Percentiles rank a stretch among this genome's conserved stretches.
phyloP scores from a whole-genome alignment of 2,888 invertebrate species.

The Yponomeuta plumbellus region DNA sequence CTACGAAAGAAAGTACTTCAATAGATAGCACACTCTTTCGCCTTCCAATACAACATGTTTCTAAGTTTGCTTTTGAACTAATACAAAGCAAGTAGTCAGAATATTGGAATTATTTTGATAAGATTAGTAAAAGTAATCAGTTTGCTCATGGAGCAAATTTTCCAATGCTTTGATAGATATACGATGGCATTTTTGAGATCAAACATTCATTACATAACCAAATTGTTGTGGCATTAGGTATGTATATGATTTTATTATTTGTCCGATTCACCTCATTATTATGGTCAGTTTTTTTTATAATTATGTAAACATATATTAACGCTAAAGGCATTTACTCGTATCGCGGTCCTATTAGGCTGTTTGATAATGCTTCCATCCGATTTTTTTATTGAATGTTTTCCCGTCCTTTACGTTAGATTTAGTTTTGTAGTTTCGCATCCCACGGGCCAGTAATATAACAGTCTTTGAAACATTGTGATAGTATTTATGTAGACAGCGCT shows the following conservation, averaged over 20 bases:
- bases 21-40: slow-evolving; percentile 1
- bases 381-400: slow-evolving; percentile 44
- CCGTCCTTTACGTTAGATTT: slow-evolving; percentile 71
- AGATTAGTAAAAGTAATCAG: slow-evolving; percentile 25
- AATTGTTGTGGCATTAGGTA: slow-evolving; percentile 59
- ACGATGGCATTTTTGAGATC: slow-evolving; percentile 43
- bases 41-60: slow-evolving; percentile 25
- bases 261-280: slow-evolving; percentile 58
- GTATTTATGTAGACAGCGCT: slow-evolving; percentile 53
- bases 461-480: slow-evolving; percentile 75
- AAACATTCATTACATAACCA: slow-evolving; percentile 29
- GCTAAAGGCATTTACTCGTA: slow-evolving; percentile 62
- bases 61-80: slow-evolving; percentile 32
- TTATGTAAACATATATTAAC: slow-evolving; percentile 32
- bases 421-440: slow-evolving; percentile 68
- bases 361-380: slow-evolving; percentile 54
- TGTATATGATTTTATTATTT: slow-evolving; percentile 32
- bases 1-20: background rate
- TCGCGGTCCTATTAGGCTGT: slow-evolving; percentile 43
- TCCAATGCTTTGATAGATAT: slow-evolving; percentile 36
- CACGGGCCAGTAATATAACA: slow-evolving; percentile 65
- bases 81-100: slow-evolving; percentile 32
- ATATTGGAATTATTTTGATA: slow-evolving; percentile 50
- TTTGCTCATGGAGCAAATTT: slow-evolving; percentile 38
- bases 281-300: slow-evolving; percentile 59